Evolutionary conservation across 2,113 vertebrate genomes (phyloP).

Genomic region (Plotosus lineatus): DNA sequence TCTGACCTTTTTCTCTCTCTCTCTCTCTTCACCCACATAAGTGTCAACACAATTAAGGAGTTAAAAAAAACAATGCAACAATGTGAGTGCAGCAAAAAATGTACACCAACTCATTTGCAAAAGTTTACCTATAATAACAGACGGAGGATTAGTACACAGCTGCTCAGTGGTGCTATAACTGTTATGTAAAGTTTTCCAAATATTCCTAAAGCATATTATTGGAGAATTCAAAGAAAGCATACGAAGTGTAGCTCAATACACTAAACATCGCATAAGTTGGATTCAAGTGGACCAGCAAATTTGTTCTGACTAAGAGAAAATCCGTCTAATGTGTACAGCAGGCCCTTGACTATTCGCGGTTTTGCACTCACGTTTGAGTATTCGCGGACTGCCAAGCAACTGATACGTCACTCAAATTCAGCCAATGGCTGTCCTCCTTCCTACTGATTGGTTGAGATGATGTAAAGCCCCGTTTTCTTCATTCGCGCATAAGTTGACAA

Average conservation of each 20-base stretch:
- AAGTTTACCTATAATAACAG: not conserved
- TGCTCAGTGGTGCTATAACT: not conserved
- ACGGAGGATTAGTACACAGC: not conserved
- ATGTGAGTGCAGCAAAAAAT: not conserved
- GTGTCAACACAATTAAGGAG: constrained; percentile 14
- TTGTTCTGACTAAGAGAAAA: no score
- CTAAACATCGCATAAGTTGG: no score
- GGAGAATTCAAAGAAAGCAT: not conserved
- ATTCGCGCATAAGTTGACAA: no score
- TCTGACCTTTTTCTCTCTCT: constrained; percentile 37
- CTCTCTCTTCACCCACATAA: constrained; percentile 8
- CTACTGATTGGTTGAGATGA: no score
- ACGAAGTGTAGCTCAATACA: not conserved
- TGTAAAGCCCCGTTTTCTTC: no score
- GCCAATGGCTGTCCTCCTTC: no score
- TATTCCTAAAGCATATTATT: not conserved
- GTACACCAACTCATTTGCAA: not conserved
- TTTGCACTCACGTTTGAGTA: no score
- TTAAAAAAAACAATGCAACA: not conserved
- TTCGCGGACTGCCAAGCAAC: no score
- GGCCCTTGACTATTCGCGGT: no score
- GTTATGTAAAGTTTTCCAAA: not conserved
- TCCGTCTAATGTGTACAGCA: no score
- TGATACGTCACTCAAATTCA: no score
- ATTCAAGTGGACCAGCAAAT: no score